Evolutionary conservation across 2,888 invertebrate genomes (phyloP).

Genomic region (Drosophila differens): DNA sequence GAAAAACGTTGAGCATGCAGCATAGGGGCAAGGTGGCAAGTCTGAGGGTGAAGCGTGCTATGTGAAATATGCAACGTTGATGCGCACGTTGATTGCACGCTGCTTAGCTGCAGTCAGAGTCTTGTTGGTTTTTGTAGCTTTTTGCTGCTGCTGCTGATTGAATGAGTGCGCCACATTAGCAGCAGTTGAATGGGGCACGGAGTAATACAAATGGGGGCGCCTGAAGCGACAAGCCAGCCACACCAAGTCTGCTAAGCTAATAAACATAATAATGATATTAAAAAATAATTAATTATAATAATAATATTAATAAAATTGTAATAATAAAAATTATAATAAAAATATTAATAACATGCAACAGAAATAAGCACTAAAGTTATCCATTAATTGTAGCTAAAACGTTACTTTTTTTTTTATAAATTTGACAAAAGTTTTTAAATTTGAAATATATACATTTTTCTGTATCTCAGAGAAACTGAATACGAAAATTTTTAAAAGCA

Average conservation of each 20-base stretch:
- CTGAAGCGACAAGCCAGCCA: constrained; percentile 20
- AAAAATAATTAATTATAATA: background rate
- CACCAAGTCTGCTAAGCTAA: constrained; percentile 45
- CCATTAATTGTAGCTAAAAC: too few relatives aligned
- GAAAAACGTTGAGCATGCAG: constrained; percentile 2
- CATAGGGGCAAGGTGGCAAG: background rate
- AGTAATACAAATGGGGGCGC: constrained; percentile 3
- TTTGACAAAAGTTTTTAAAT: background rate
- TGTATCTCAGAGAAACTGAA: background rate
- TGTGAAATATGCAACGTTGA: constrained; percentile 71
- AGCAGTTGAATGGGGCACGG: constrained; percentile 22
- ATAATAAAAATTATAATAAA: constrained; percentile 15
- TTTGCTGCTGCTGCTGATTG: constrained; percentile 48
- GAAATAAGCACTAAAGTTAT: background rate
- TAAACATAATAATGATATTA: constrained; percentile 40
- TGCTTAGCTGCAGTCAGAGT: constrained; percentile 41
- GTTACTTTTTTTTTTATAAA: too few relatives aligned
- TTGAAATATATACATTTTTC: background rate
- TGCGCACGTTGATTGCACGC: constrained; percentile 71
- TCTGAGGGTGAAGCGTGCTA: constrained; percentile 20
- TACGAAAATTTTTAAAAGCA: accelerated
- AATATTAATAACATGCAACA: background rate
- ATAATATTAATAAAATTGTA: constrained; percentile 30
- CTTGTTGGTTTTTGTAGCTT: constrained; percentile 10
- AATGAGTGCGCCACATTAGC: constrained; percentile 70